Percentiles rank a stretch among this genome's conserved stretches.
Evolutionary conservation across 2,113 vertebrate species (phyloP).

Genomic region (Marmota flaviventris): DNA sequence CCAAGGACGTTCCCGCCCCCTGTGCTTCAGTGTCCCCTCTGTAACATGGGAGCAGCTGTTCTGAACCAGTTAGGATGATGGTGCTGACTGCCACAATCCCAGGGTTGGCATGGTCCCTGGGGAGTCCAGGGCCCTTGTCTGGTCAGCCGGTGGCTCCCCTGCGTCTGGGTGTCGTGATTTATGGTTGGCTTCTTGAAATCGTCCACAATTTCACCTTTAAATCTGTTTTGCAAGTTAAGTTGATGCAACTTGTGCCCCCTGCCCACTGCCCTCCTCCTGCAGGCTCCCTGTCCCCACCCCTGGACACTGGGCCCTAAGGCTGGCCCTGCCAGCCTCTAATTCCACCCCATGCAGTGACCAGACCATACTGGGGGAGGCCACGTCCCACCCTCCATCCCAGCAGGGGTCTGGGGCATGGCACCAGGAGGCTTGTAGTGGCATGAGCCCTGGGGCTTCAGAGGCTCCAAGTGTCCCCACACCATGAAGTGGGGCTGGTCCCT

Average conservation of each 20-base stretch:
- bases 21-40: neutral
- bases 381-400: neutral
- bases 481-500: neutral
- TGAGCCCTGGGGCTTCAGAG: rapidly evolving
- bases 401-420: neutral
- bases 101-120: too few relatives aligned
- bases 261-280: neutral
- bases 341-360: neutral
- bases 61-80: too few relatives aligned
- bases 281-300: neutral
- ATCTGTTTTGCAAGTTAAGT: neutral
- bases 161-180: too few relatives aligned
- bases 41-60: too few relatives aligned
- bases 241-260: too few relatives aligned
- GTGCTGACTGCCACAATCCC: too few relatives aligned
- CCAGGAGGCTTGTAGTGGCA: rapidly evolving
- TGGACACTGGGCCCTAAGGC: neutral
- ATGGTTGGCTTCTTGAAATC: too few relatives aligned
- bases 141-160: too few relatives aligned
- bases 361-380: neutral
- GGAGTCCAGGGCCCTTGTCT: neutral
- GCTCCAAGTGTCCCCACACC: neutral
- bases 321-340: neutral
- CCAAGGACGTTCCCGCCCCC: neutral
- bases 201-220: neutral